phyloP scores from a whole-genome alignment of 2,797 vertebrate species.

The Sciaenops ocellatus region DNA sequence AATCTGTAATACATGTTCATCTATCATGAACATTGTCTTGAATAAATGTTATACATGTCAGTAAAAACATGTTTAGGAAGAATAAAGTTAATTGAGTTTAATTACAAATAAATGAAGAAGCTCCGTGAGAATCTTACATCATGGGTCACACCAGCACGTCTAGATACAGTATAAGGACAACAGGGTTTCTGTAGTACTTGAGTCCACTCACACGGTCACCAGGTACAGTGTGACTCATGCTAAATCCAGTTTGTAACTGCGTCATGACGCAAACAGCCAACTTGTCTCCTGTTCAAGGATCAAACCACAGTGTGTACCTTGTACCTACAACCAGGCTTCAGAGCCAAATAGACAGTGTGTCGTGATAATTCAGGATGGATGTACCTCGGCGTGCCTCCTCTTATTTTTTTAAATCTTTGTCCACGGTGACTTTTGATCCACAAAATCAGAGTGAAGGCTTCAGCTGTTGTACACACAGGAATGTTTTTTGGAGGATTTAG shows the following conservation, averaged over 20 bases:
- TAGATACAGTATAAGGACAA: neutral
- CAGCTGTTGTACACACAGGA: slow-evolving; percentile 13
- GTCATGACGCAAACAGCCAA: slow-evolving; percentile 36
- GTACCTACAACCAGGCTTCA: slow-evolving; percentile 5
- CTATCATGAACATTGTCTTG: neutral
- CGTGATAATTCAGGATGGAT: slow-evolving; percentile 16
- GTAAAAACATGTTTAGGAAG: neutral
- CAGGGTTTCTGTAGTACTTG: neutral
- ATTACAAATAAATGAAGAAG: neutral
- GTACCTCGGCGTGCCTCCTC: slow-evolving; percentile 11
- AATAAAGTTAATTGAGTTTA: neutral
- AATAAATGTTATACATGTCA: neutral
- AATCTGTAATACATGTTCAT: neutral
- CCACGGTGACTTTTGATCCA: slow-evolving; percentile 40
- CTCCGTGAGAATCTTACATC: neutral
- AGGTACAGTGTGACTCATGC: slow-evolving; percentile 37
- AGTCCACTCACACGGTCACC: slow-evolving; percentile 10
- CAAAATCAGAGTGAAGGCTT: slow-evolving; percentile 30
- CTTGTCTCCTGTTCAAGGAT: slow-evolving; percentile 3
- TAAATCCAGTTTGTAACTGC: slow-evolving; percentile 26
- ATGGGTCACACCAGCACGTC: neutral
- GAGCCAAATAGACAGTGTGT: slow-evolving; percentile 14
- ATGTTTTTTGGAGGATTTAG: slow-evolving; percentile 46
- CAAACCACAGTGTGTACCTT: neutral
- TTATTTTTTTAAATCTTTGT: slow-evolving; percentile 16